Percentiles rank a stretch among this genome's conserved stretches.
Evolutionary conservation across 2,113 vertebrate genomes (phyloP).

Genomic region (Pachycephala philippinensis): DNA sequence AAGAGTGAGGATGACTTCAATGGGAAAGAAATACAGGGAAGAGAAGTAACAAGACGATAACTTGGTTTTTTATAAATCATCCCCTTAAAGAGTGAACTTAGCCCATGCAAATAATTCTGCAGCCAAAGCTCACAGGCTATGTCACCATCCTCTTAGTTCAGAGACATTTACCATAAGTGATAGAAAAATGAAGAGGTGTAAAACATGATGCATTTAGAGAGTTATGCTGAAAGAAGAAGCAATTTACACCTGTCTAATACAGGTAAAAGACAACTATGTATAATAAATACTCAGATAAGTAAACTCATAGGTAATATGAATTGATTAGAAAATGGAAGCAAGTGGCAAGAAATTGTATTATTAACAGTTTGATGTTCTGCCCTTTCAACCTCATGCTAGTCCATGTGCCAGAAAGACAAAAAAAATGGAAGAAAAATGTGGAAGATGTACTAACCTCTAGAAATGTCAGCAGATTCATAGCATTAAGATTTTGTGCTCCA

Average conservation of each 20-base stretch:
- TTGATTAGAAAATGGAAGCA: neutral
- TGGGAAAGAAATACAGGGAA: neutral
- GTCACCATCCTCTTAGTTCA: constrained; percentile 17
- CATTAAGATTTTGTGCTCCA: neutral
- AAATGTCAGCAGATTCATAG: neutral
- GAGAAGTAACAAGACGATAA: neutral
- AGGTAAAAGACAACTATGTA: neutral
- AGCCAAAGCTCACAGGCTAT: constrained; percentile 16
- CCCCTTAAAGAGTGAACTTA: neutral
- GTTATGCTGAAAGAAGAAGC: neutral
- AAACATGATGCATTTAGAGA: neutral
- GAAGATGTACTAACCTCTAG: neutral
- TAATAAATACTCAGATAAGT: neutral
- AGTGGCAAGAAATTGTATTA: neutral
- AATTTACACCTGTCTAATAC: neutral
- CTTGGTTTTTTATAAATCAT: neutral
- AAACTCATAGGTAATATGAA: neutral
- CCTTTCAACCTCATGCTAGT: neutral
- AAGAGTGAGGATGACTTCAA: neutral
- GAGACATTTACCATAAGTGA: neutral
- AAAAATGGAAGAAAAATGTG: neutral
- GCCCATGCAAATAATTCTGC: neutral
- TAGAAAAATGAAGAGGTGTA: neutral
- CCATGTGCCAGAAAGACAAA: neutral
- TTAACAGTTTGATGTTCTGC: neutral